phyloP scores from a whole-genome alignment of 1,140 invertebrate species.

The Brachionus manjavacas region DNA sequence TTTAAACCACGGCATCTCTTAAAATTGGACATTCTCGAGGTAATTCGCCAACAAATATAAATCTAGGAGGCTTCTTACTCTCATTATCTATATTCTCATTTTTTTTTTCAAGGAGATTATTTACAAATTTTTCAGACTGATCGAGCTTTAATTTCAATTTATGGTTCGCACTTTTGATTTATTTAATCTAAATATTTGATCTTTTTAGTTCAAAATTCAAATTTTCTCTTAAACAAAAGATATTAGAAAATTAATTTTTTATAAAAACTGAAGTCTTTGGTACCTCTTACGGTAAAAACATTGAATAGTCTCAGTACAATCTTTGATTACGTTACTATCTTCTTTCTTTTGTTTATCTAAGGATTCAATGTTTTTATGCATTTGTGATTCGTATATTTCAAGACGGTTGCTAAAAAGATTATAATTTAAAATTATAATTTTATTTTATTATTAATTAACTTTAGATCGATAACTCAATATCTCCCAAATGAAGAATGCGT shows the following conservation, averaged over 20 bases:
- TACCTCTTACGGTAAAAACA: too few species aligned
- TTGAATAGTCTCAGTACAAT: too few species aligned
- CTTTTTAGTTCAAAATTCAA: not conserved
- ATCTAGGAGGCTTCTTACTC: not conserved
- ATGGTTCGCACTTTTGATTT: not conserved
- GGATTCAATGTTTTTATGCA: too few species aligned
- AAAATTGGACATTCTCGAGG: not conserved
- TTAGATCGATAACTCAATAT: too few species aligned
- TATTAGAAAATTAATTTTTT: too few species aligned
- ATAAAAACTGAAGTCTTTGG: too few species aligned
- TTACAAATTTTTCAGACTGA: not conserved
- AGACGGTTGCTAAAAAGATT: too few species aligned
- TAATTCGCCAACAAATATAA: not conserved
- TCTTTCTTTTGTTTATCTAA: not conserved
- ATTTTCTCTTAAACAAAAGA: not conserved
- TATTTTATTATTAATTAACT: too few species aligned
- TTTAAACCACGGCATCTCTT: not conserved
- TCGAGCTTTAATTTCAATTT: not conserved
- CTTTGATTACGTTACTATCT: not conserved
- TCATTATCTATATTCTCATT: not conserved
- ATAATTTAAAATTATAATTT: too few species aligned
- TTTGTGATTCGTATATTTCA: too few species aligned
- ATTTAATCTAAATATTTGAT: not conserved
- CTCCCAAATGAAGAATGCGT: too few species aligned
- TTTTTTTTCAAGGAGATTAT: not conserved